Evolutionary conservation across 2,113 vertebrate genomes (phyloP), one percentile per base, ranked within the genome.

Genomic region (Oreocharis arfaki): DNA sequence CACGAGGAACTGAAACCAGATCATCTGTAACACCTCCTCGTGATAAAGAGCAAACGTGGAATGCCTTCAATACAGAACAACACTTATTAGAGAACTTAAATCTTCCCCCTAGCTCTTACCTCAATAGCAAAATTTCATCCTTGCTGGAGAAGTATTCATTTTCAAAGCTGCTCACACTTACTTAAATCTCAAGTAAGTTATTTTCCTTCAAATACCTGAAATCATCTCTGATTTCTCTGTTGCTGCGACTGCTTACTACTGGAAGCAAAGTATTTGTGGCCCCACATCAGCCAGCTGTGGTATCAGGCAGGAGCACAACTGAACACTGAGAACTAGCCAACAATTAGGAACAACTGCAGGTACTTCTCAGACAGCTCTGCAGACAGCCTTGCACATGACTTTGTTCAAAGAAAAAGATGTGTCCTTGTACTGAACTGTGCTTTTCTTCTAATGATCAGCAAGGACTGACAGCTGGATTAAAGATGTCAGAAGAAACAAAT

Each of bases 21-120:
- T 9, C 10, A 56, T 16, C 57, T n/a, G 0, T 5, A 63, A 35
- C 65, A 33, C 13, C 20, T 35, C 24, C 32, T 55, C 0, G 0
- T 13, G 41, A 85, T 6, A 47, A 24, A 76, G 3, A 57, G 18
- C 44, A 27, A 60, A 49, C 33, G 35, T 0, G 8, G 35, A 63
- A 44, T 22, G 39, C 27, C 57, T 71, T 55, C 47, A 47, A 10
- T 5, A 35, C 11, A 64, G 8, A 53, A 30, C 11, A 59, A 52
- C 12, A 7, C 13, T 63, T 27, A 19, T 0, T 10, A 56, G 9
- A 59, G 22, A 69, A 56, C n/a, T 83, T 10, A 6, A 2, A 22
- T 47, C 27, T 47, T 84, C 68, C 53, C 52, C 37, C 16, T 18
- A 56, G 32, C 35, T 71, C 65, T 28, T 27, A 32, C 16, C 18